Conservation (phyloP, 2,113 vertebrate species). For the Ochotona princeps region DNA sequence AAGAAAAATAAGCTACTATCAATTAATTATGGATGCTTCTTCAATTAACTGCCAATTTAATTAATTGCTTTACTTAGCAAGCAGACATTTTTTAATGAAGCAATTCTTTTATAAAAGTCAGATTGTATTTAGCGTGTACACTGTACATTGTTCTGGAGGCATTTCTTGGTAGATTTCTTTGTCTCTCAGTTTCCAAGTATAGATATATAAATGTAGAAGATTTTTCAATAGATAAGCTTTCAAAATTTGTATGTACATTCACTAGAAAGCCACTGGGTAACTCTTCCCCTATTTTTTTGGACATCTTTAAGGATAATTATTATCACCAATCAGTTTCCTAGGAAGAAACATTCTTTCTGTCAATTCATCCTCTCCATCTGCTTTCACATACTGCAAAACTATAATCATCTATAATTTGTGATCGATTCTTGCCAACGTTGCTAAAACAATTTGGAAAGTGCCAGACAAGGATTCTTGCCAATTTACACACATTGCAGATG, state of each 20-base stretch:
- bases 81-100: conserved; percentile 64
- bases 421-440: conserved; percentile 87
- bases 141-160: background rate
- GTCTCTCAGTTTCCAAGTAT: conserved; percentile 9
- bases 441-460: conserved; percentile 89
- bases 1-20: conserved; percentile 51
- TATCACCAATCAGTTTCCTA: conserved; percentile 87
- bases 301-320: conserved; percentile 70
- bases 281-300: background rate
- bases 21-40: conserved; percentile 39
- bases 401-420: conserved; percentile 89
- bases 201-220: background rate
- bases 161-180: background rate
- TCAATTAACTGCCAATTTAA: conserved; percentile 64
- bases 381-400: conserved; percentile 88
- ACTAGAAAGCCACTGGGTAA: conserved; percentile 4
- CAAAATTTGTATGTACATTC: background rate
- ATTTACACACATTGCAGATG: conserved; percentile 84
- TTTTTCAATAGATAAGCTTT: background rate
- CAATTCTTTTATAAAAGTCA: conserved; percentile 66
- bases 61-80: conserved; percentile 62
- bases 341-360: conserved; percentile 84
- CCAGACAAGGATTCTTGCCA: conserved; percentile 85
- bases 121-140: conserved; percentile 44
- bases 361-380: conserved; percentile 88